Base-by-base conservation (phyloP, 1,140 invertebrate genomes). In the Antheraea mylitta region DNA sequence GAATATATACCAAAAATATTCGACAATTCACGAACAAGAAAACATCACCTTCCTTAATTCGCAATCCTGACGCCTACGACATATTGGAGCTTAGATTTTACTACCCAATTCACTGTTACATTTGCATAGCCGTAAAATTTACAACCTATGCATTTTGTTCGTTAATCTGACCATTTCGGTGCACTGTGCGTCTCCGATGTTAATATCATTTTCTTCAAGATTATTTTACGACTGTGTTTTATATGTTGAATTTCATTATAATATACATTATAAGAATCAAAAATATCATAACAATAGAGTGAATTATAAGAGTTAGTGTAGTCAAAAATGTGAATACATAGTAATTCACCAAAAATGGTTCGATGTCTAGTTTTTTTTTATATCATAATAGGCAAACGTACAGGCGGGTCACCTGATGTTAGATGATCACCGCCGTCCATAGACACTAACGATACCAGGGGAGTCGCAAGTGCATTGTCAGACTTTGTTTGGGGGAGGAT, bases 71-170 rank as follows among this genome's bases (percentile, higher is more conserved):
- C 69, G 78, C 76, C 75, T 73, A 76, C 71, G 68, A 76, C 73
- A 77, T 53, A 53, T 53, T n/a, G 45, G 53, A 77, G 80, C 78
- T 87, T 80, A 82, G 74, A 80, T 83, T 89, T 87, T 87, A 90
- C 80, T 80, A 74, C 80, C 79, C 80, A 83, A 82, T 85, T 80
- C 76, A 69, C 74, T 76, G 63, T 77, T 76, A 78, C 76, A 89
- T 91, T 91, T 89, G 86, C 87, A 91, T 91, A 89, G 73, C 80
- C 85, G 83, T 91, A 91, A 89, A 90, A 80, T 82, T 87, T 86
- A 90, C 84, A 76, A 81, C 83, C 77, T 79, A 86, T 85, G 84
- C 86, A 88, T 88, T 87, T 83, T 78, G 73, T 74, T 74, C 78
- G 74, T 77, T 89, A 90, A 91, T 89, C 86, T 79, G 61, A 69